Conservation (phyloP, 2,888 invertebrate genomes). For the Drosophila birchii region DNA sequence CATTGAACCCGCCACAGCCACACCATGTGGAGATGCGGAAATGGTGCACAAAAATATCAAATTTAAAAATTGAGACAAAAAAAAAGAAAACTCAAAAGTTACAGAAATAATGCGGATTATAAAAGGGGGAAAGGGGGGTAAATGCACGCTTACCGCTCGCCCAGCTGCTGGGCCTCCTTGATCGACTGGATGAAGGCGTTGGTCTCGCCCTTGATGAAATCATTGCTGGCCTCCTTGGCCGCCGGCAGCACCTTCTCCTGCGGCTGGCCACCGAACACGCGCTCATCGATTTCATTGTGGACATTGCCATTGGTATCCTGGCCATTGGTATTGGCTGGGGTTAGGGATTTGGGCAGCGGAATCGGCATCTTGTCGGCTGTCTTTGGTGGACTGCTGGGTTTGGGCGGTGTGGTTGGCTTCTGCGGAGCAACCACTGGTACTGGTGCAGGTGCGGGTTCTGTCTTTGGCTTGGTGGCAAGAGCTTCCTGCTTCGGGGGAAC, state of each 20-base stretch:
- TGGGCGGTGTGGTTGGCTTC: constrained; percentile 51
- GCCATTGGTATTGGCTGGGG: constrained; percentile 54
- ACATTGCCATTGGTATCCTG: constrained; percentile 35
- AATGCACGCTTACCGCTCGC: constrained; percentile 62
- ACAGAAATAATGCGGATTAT: constrained; percentile 38
- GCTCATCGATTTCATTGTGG: constrained; percentile 66
- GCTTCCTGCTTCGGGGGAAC: constrained; percentile 22
- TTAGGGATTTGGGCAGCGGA: constrained; percentile 57
- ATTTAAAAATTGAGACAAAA: constrained; percentile 47
- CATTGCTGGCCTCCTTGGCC: constrained; percentile 82
- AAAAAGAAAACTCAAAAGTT: constrained; percentile 29
- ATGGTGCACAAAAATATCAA: constrained; percentile 53
- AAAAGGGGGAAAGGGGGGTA: constrained; percentile 7
- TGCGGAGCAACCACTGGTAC: constrained; percentile 48
- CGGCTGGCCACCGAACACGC: constrained; percentile 69
- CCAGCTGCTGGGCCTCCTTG: constrained; percentile 69
- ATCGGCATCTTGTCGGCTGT: constrained; percentile 68
- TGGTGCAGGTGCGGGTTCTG: constrained; percentile 42
- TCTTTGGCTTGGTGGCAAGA: constrained; percentile 21
- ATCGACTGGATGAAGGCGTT: constrained; percentile 73
- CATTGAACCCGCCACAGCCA: constrained; percentile 55
- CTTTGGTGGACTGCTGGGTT: constrained; percentile 44
- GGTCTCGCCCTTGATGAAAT: constrained; percentile 81
- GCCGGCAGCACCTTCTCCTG: constrained; percentile 75
- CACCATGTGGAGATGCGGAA: constrained; percentile 33